Evolutionary conservation across 2,113 vertebrate genomes (phyloP), one percentile per base, ranked within the genome.

Genomic region (Poeciliopsis occidentalis): DNA sequence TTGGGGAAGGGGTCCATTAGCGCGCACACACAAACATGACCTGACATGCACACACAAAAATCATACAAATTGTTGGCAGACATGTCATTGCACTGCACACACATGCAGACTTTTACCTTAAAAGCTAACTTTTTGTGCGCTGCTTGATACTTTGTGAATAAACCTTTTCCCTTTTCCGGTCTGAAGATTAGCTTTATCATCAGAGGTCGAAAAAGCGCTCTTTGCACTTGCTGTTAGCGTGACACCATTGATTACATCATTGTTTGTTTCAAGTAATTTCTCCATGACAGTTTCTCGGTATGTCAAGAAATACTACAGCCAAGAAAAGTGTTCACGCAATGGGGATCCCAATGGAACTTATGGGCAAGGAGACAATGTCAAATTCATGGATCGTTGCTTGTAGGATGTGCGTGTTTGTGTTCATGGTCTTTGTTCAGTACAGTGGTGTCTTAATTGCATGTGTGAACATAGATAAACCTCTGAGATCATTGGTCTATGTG

Each of bases 231-330:
- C 68, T 80, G 69, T 41, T 81, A 67, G 82, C 75, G 73, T 89
- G 90, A 88, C 79, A 87, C 70, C 76, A 79, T 64, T 41, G 69
- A 88, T 92, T 73, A 90, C 87, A 84, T 92, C 88, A 91, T 80
- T 82, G 71, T 73, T 78, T 66, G 85, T 57, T 57, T 57, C 51
- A 79, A 83, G 51, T n/a, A 31, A 88, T 84, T 69, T 65, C 76
- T 86, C 70, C 76, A 8, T 51, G 70, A 92, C 88, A 90, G 80
- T 75, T 87, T 92, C 91, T 90, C 79, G 79, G 90, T 92, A 92
- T 90, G 88, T 84, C 13, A 39, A 79, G 84, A 75, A 87, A 80
- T 75, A 88, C 79, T 69, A 69, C 66, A 32, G 66, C 79, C 68
- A 74, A 88, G 82, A 68, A 80, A 19, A 27, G 63, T 31, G 71